These are phyloP conservation scores for Sebastes kiyomatsui DNA, from an alignment of 2,797 vertebrate genomes.

Conservation along the genomic window DNA sequence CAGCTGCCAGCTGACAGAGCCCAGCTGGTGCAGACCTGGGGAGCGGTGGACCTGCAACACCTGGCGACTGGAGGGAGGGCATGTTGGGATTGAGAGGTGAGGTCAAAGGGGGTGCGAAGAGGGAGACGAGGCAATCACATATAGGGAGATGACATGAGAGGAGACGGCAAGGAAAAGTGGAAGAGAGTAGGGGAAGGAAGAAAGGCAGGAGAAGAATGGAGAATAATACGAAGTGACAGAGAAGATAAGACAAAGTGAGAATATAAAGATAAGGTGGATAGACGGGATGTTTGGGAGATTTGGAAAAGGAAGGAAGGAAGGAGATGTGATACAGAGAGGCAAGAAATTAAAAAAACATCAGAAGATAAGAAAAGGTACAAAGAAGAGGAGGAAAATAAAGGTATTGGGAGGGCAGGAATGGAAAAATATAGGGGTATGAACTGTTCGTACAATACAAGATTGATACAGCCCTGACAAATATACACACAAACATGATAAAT, in stretches of 20 bases:
- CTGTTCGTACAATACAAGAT: neutral
- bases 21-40: conserved; percentile 92
- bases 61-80: conserved; percentile 85
- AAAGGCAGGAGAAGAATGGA: neutral
- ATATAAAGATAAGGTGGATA: neutral
- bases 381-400: neutral
- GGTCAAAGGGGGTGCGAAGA: neutral
- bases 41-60: conserved; percentile 94
- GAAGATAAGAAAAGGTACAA: neutral
- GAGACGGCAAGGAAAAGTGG: neutral
- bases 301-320: neutral
- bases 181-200: neutral
- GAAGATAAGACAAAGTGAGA: neutral
- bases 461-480: neutral
- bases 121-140: neutral
- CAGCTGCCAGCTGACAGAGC: conserved; percentile 95
- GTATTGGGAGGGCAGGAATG: neutral
- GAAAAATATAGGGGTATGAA: neutral
- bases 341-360: neutral
- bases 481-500: neutral
- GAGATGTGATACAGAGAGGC: neutral
- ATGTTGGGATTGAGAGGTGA: neutral
- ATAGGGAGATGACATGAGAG: neutral
- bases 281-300: neutral
- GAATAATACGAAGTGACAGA: neutral